Conservation (phyloP, 2,888 invertebrate species). For the Sipha maydis region DNA sequence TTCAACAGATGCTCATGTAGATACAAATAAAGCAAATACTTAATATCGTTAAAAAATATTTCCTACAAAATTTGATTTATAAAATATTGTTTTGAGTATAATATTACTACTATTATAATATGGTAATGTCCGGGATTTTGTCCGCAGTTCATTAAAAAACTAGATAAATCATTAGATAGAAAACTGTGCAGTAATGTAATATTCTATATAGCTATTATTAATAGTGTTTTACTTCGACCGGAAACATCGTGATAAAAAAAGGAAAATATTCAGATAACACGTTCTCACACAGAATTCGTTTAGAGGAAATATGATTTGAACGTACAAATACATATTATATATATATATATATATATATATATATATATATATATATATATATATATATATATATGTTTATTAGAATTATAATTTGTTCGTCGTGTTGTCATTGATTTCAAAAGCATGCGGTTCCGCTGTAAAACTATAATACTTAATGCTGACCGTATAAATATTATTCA, state of each 20-base stretch:
- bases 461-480: background rate
- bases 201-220: conserved; percentile 6
- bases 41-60: too few relatives aligned
- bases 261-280: conserved; percentile 45
- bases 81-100: conserved; percentile 2
- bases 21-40: too few relatives aligned
- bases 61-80: background rate
- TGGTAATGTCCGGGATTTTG: background rate
- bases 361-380: too few relatives aligned
- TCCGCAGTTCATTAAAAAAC: conserved; percentile 22
- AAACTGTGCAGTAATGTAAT: background rate
- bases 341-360: too few relatives aligned
- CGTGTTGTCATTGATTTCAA: conserved; percentile 11
- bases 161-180: conserved; percentile 6
- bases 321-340: background rate
- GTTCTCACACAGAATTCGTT: background rate
- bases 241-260: conserved; percentile 51
- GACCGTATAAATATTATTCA: background rate
- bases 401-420: conserved; percentile 23
- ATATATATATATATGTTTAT: background rate
- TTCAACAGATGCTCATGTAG: too few relatives aligned
- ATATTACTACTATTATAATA: background rate
- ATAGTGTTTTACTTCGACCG: conserved; percentile 47
- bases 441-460: background rate
- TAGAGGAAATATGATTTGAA: conserved; percentile 40